A percentile compares a stretch with the other conserved stretches of the same genome.
Conservation (phyloP, 2,888 invertebrate species). For the Cryptus viduatorius region DNA sequence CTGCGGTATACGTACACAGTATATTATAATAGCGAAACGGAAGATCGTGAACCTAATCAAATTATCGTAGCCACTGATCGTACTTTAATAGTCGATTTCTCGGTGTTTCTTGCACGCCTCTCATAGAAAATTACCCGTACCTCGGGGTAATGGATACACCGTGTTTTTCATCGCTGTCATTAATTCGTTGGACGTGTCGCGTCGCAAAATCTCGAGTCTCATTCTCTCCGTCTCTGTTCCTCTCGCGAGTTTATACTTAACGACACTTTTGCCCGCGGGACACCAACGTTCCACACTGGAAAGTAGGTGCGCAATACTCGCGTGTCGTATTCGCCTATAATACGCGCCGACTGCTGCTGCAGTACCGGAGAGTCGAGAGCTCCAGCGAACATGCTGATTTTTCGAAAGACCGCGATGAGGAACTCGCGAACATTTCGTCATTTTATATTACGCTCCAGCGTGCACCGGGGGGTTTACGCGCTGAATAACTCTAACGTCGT, state of each 20-base stretch:
- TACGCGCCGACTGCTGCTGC: background rate
- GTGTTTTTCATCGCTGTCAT: constrained; percentile 60
- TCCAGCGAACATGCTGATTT: constrained; percentile 26
- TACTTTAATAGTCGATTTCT: constrained; percentile 68
- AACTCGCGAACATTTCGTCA: constrained; percentile 50
- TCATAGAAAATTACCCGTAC: constrained; percentile 61
- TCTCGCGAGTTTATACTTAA: constrained; percentile 33
- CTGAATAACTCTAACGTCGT: constrained; percentile 55
- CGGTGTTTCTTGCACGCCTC: constrained; percentile 54
- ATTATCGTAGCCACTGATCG: constrained; percentile 69
- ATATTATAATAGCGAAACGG: constrained; percentile 46
- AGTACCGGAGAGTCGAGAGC: background rate
- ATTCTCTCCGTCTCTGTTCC: background rate
- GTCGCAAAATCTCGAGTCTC: constrained; percentile 32
- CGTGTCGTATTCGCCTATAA: constrained; percentile 19
- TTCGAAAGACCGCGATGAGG: constrained; percentile 27
- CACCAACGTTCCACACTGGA: background rate
- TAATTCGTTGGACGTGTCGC: constrained; percentile 59
- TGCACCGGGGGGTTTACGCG: constrained; percentile 12
- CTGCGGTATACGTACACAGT: background rate
- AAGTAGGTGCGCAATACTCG: constrained; percentile 35
- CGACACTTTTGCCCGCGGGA: constrained; percentile 42
- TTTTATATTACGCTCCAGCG: constrained; percentile 34
- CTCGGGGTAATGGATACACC: constrained; percentile 55
- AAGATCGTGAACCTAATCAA: constrained; percentile 69